Conservation (phyloP, 2,888 invertebrate genomes). For the Dynastes maya region DNA sequence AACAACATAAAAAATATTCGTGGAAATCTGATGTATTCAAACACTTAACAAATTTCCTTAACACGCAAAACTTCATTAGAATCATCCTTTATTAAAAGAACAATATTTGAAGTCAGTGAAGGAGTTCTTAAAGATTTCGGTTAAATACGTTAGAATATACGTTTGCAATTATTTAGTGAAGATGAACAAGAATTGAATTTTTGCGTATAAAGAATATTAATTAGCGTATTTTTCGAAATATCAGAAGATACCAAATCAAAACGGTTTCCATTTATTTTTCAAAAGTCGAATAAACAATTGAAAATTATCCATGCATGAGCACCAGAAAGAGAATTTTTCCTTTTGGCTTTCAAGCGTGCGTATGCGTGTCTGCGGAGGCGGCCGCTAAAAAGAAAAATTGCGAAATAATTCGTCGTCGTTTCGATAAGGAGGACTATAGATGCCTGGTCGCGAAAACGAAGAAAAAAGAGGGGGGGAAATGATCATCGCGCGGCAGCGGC, state of each 20-base stretch:
- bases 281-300: constrained; percentile 10
- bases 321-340: neutral
- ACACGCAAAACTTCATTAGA: too few relatives aligned
- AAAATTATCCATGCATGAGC: constrained; percentile 8
- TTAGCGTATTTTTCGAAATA: too few relatives aligned
- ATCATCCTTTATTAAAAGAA: too few relatives aligned
- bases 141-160: too few relatives aligned
- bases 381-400: constrained; percentile 37
- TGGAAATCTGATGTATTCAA: too few relatives aligned
- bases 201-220: too few relatives aligned
- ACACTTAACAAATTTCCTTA: too few relatives aligned
- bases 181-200: too few relatives aligned
- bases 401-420: constrained; percentile 30
- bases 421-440: neutral
- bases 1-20: too few relatives aligned
- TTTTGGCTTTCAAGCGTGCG: neutral
- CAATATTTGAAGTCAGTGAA: too few relatives aligned
- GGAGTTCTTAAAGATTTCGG: too few relatives aligned
- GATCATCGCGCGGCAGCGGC: constrained; percentile 11
- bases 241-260: neutral
- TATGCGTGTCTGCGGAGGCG: neutral
- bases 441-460: constrained; percentile 2
- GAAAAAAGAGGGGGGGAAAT: constrained; percentile 11
- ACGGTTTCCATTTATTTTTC: neutral
- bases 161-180: too few relatives aligned